Conservation (phyloP, 2,797 vertebrate genomes). For the Silurus aristotelis region DNA sequence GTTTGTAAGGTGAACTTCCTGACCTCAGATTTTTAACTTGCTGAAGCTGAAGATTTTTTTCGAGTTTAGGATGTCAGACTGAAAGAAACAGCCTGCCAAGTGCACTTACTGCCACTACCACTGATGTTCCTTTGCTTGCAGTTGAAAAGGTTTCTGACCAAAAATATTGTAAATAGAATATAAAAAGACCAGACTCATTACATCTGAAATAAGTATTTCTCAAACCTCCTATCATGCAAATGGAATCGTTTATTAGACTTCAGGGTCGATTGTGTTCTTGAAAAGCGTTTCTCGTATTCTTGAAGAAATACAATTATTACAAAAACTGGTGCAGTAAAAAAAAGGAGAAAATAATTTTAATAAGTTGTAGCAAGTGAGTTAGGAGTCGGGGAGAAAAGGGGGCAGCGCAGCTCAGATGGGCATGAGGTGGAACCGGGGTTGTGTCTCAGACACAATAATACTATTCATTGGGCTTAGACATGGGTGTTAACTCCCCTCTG, state of each 20-base stretch:
- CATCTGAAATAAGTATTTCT: conserved; percentile 50
- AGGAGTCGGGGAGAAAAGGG: conserved; percentile 27
- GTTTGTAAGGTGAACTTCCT: conserved; percentile 74
- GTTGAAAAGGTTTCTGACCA: conserved; percentile 59
- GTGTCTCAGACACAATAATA: conserved; percentile 88
- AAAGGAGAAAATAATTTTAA: background rate
- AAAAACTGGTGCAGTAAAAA: background rate
- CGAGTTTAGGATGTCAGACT: conserved; percentile 74
- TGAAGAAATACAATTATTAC: background rate
- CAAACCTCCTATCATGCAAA: conserved; percentile 76
- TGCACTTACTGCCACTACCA: conserved; percentile 71
- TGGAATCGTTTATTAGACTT: conserved; percentile 70
- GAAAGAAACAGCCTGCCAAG: conserved; percentile 72
- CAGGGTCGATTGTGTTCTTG: background rate
- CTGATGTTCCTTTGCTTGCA: conserved; percentile 67
- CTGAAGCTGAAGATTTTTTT: conserved; percentile 68
- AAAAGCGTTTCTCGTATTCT: background rate
- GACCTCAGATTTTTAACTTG: conserved; percentile 72
- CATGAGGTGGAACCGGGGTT: conserved; percentile 65
- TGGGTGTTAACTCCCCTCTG: conserved; percentile 84
- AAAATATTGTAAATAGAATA: conserved; percentile 20
- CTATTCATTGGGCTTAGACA: conserved; percentile 84
- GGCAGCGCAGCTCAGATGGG: conserved; percentile 42
- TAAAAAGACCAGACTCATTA: conserved; percentile 36
- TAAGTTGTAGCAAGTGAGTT: conserved; percentile 37